Evolutionary conservation across 1,140 invertebrate genomes (phyloP), one percentile per base, ranked within the genome.

Genomic region (Apis cerana): DNA sequence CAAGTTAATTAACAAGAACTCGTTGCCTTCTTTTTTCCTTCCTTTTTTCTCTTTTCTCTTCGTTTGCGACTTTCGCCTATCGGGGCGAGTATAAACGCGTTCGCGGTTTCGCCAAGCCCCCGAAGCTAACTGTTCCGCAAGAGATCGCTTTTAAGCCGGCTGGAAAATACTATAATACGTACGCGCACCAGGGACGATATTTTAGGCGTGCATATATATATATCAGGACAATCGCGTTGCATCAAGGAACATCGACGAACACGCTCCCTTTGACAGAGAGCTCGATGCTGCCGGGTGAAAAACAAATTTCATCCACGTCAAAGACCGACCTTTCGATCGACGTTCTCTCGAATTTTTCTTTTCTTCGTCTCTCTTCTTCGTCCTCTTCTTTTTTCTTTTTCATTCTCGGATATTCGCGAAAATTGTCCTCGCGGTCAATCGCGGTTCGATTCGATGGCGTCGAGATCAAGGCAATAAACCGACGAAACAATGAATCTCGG

Each of bases 261-360:
- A 12, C 67, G 50, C 54, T 64, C 27, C 72, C 80, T 75, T 81
- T 81, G 80, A 75, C 64, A 54, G 17, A 43, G 62, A 15, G 17
- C 17, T 17, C 54, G 78, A 19, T 33, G 62, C 59, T 62, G 59
- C 54, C 72, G 80, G 62, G 62, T 48, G 62, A 75, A 81, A 81
- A 75, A 81, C 80, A 81, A 76, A 81, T 81, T 81, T 81, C 75
- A 81, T 76, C 33, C 59, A 52, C 59, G 59, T 71, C 81, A 71
- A 65, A 64, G 58, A 4, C 11, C 33, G 33, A 17, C 52, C 58
- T 65, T 65, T 58, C 75, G 33, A 71, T 83, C 75, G 33, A 27
- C 23, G 2, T 71, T 23, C 12, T 54, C 19, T 56, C 11, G 10
- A 17, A 48, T 33, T 50, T 13, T n/a, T 43, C 33, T 43, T n/a